These are phyloP conservation scores for Platyscapa corneri DNA, from an alignment of 1,140 invertebrate species.

Conservation along the genomic window DNA sequence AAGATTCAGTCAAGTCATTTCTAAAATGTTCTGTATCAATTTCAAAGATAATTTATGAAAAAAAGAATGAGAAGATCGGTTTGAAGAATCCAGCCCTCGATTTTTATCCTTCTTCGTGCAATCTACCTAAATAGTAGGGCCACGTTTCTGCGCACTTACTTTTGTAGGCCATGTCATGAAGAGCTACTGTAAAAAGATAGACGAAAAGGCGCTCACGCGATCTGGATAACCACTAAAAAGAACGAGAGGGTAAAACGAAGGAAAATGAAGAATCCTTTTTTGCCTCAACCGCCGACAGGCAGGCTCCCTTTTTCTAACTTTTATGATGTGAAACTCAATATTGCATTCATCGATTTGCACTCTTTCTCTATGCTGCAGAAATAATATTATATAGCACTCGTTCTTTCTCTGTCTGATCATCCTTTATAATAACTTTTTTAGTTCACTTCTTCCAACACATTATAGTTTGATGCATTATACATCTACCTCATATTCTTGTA, in stretches of 20 bases:
- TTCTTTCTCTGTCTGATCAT: neutral
- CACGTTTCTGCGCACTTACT: conserved; percentile 15
- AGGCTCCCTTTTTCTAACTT: conserved; percentile 13
- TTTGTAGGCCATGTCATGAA: neutral
- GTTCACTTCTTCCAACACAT: neutral
- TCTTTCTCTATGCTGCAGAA: neutral
- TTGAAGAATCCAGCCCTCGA: neutral
- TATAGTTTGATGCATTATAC: conserved; percentile 24
- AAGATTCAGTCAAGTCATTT: too few relatives aligned
- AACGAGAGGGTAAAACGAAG: neutral
- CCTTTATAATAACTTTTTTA: neutral
- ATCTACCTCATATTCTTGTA: neutral
- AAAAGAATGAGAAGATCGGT: neutral
- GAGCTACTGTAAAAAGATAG: neutral
- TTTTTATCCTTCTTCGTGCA: neutral
- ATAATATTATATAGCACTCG: conserved; percentile 22
- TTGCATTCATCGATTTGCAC: conserved; percentile 46
- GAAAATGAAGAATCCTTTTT: conserved; percentile 38
- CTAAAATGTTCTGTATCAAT: too few relatives aligned
- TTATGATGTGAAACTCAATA: conserved; percentile 28
- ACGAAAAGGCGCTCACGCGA: conserved; percentile 17
- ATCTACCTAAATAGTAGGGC: neutral
- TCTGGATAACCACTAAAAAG: conserved; percentile 13
- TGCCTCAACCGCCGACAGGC: neutral
- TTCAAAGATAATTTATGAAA: neutral